A percentile compares a stretch with the other conserved stretches of the same genome.
These are phyloP conservation scores for Athalia rosae DNA, from an alignment of 2,888 invertebrate genomes.

Conservation along the genomic window DNA sequence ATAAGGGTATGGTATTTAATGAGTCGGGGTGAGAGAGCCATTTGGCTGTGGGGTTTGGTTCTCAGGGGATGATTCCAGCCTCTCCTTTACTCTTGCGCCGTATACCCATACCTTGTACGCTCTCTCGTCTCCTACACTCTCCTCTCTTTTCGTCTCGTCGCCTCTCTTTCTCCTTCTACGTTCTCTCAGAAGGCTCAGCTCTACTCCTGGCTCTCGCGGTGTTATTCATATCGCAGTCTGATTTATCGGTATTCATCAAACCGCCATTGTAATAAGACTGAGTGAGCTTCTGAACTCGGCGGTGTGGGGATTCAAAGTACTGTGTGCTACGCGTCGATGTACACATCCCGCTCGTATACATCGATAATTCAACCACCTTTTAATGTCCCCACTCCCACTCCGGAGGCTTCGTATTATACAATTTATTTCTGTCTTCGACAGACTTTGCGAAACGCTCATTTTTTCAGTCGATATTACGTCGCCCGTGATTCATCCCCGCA, in stretches of 20 bases:
- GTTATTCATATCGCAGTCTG: slow-evolving; percentile 68
- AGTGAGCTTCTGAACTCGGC: slow-evolving; percentile 44
- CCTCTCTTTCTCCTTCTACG: slow-evolving; percentile 48
- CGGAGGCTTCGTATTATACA: neutral
- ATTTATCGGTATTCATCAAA: slow-evolving; percentile 78
- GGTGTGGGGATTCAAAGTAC: slow-evolving; percentile 33
- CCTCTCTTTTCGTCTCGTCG: too few relatives aligned
- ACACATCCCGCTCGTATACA: slow-evolving; percentile 8
- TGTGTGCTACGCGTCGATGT: slow-evolving; percentile 33
- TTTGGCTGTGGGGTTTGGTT: slow-evolving; percentile 57
- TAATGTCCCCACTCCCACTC: slow-evolving; percentile 1
- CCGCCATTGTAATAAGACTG: slow-evolving; percentile 71
- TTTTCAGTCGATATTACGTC: too few relatives aligned
- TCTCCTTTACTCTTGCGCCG: slow-evolving; percentile 49
- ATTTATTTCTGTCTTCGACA: neutral
- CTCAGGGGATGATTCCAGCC: slow-evolving; percentile 67
- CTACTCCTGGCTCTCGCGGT: slow-evolving; percentile 39
- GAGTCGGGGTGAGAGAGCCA: slow-evolving; percentile 64
- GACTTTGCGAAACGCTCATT: neutral
- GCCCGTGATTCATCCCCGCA: neutral
- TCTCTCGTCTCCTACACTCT: neutral
- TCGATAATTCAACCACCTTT: slow-evolving; percentile 26
- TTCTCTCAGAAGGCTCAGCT: slow-evolving; percentile 24
- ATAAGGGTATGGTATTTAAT: slow-evolving; percentile 69
- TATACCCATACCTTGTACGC: neutral